Base-by-base conservation (phyloP, 2,888 invertebrate species). In the Strigamia maritima region DNA sequence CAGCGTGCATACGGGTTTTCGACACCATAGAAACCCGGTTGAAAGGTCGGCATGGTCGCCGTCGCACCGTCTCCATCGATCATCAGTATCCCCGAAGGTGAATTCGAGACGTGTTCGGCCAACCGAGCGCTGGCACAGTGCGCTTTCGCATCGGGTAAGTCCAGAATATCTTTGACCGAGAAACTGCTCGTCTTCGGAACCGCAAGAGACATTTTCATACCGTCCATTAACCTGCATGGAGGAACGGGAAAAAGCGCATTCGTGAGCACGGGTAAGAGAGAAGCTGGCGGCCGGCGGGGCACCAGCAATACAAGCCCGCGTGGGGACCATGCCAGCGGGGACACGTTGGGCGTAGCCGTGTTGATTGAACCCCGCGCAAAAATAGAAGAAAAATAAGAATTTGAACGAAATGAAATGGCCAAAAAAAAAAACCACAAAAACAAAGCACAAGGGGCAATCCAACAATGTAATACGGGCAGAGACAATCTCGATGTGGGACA, bases 81-180 rank as follows among this genome's bases (percentile, higher is more conserved):
- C 75, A 78, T 75, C 8, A 79, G 77, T 76, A 70, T 75, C 8
- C 79, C 75, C 26, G 65, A 12, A 16, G n/a, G 19, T 22, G 22
- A 77, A 35, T 54, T n/a, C 14, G 16, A 76, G 77, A 22, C 78
- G 70, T 26, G 78, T 70, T 31, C 26, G 31, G 16, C 14, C 19
- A 10, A 16, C 75, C 75, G 31, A 70, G 60, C 65, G 54, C 31
- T 82, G 82, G 79, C 12, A 82, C 76, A 35, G 81, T 77, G 82
- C 81, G 80, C 82, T 82, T 74, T 84, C 40, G 89, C 89, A 82
- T 93, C 93, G 84, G 95, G 95, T 83, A 97, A 89, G 83, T 97
- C 95, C 84, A 97, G 89, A 84, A 97, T 96, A 86, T 97, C 96
- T 83, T 95, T 94, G 84, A 97, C 96, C 84, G 94, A 94, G 87